Base-by-base conservation (phyloP, 2,797 vertebrate species). In the Parambassis ranga region DNA sequence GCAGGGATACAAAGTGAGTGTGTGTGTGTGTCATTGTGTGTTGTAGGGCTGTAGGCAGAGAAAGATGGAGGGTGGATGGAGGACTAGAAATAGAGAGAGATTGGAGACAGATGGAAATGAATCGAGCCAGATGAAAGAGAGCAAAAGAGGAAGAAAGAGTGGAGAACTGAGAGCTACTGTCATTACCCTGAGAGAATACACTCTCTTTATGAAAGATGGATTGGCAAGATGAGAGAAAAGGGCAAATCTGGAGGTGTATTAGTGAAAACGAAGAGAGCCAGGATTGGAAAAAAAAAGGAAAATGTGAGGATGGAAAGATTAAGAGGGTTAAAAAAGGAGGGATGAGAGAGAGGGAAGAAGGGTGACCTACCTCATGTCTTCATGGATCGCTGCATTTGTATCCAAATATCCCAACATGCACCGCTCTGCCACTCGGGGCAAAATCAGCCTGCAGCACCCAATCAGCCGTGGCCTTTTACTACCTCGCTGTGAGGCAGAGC, bases 341-440 rank as follows among this genome's bases (percentile, higher is more conserved):
- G 49, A 66, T 31, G 70, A 39, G 52, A 28, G 44, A 62, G 67
- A 53, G 57, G 36, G 61, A 62, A 46, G 63, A 78, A 48, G 46
- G 69, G 62, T 86, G 89, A 89, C 88, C 87, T 87, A 87, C 64
- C 86, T 80, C 82, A 81, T 82, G 79, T 67, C 70, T 67, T 78
- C 80, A 85, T 48, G 84, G 88, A 82, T 86, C 85, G 80, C 64
- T 87, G 81, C 77, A 35, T 84, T 86, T 82, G 83, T 81, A 84
- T 88, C 87, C 85, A 88, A 90, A 90, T 87, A 91, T 90, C 85
- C 82, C 85, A 85, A 86, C 83, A 82, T 87, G 82, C 89, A 86
- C 51, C 50, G 74, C 84, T 86, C 63, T 77, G 75, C 85, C 84
- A 79, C 82, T 82, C 66, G 55, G 78, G 74, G 76, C 61, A 16